A percentile compares a stretch with the other conserved stretches of the same genome.
phyloP scores from a whole-genome alignment of 2,797 vertebrate genomes.

The Clarias fuscus region DNA sequence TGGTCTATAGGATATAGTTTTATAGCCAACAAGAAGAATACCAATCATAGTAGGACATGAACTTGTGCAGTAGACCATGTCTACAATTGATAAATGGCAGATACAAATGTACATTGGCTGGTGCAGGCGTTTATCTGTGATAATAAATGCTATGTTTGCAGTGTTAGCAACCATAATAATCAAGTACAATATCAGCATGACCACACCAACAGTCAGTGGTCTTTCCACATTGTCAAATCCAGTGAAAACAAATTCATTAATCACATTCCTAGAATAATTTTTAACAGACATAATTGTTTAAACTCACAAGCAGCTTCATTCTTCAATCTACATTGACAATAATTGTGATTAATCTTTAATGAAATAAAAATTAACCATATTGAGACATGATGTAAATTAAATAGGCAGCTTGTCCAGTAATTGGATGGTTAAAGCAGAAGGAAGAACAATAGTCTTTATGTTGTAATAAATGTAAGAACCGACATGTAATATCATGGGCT shows the following conservation, averaged over 20 bases:
- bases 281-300: constrained; percentile 10
- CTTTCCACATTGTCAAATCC: constrained; percentile 32
- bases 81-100: constrained; percentile 60
- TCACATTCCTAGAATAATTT: constrained; percentile 13
- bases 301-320: not conserved
- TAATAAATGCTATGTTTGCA: constrained; percentile 47
- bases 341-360: too few relatives aligned
- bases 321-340: too few relatives aligned
- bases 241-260: constrained; percentile 31
- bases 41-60: constrained; percentile 53
- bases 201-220: constrained; percentile 23
- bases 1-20: constrained; percentile 41
- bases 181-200: constrained; percentile 25
- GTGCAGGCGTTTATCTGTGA: too few relatives aligned
- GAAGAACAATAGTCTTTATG: too few relatives aligned
- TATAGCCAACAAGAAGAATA: constrained; percentile 45
- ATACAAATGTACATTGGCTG: constrained; percentile 18
- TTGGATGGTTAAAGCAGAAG: too few relatives aligned
- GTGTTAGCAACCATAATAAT: constrained; percentile 52
- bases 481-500: not conserved
- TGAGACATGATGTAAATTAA: too few relatives aligned
- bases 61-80: constrained; percentile 56
- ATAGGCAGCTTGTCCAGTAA: too few relatives aligned
- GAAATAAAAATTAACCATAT: too few relatives aligned
- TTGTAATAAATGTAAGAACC: too few relatives aligned